A percentile compares a stretch with the other conserved stretches of the same genome.
Evolutionary conservation across 2,888 invertebrate genomes (phyloP).

Genomic region (Scrobipalpa costella): DNA sequence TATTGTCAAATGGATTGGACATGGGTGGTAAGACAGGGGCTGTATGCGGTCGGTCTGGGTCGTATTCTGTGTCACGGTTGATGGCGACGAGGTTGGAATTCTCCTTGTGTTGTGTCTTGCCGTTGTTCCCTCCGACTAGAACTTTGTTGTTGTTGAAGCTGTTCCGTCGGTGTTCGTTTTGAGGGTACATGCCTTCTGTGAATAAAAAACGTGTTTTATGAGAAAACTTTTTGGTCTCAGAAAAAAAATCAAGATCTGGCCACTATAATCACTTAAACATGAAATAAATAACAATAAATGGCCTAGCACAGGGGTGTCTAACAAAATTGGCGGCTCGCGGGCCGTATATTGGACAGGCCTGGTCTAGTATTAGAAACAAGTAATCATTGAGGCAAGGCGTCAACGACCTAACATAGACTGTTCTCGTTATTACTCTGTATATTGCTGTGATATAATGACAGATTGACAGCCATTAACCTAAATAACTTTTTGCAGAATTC

Average conservation of each 20-base stretch:
- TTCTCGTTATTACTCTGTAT: too few species aligned
- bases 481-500: too few species aligned
- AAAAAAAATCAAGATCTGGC: not conserved
- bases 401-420: too few species aligned
- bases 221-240: not conserved
- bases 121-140: constrained; percentile 66
- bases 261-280: too few species aligned
- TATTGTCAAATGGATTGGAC: constrained; percentile 65
- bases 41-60: constrained; percentile 39
- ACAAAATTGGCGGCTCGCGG: too few species aligned
- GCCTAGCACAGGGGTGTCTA: too few species aligned
- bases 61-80: constrained; percentile 37
- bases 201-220: constrained; percentile 27
- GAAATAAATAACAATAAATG: too few species aligned
- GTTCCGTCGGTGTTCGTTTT: constrained; percentile 76
- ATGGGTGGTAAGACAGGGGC: constrained; percentile 55
- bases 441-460: too few species aligned
- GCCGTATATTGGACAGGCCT: too few species aligned
- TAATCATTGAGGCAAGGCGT: too few species aligned
- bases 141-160: constrained; percentile 75
- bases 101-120: constrained; percentile 49
- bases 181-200: constrained; percentile 67
- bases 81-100: constrained; percentile 54
- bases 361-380: too few species aligned
- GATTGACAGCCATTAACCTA: too few species aligned